Evolutionary conservation across 2,888 invertebrate genomes (phyloP), one percentile per base, ranked within the genome.

Genomic region (Napeogenes inachia): DNA sequence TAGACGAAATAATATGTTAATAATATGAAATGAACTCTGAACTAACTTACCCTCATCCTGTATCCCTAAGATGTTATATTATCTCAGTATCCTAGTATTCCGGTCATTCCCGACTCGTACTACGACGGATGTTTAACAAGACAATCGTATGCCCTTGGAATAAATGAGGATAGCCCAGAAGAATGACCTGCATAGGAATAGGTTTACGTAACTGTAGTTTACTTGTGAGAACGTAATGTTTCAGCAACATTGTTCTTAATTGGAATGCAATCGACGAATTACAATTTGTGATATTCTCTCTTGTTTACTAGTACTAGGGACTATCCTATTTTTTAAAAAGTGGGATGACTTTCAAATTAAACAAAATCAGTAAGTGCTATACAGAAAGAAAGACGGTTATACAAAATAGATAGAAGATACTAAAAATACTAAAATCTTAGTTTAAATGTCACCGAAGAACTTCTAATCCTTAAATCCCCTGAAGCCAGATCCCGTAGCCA

Each of bases 81-180:
- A 64, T 69, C 66, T 66, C 61, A 65, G 54, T 68, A 64, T 59
- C 61, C 63, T 64, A 62, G 63, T 66, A 69, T 69, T 68, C 69
- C 30, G 56, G 66, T 68, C 65, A 60, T 56, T 54, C 55, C 60
- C 62, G 54, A 38, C 65, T 65, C 66, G 66, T 69, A 69, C 66
- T 70, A 67, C 62, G 62, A 66, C 71, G 70, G 71, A 71, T 70
- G 70, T 70, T 67, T 63, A 59, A 71, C 70, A 69, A 69, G 65
- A 61, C 61, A 57, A 65, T 63, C 55, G 68, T 71, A 71, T 70
- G 71, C 70, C 66, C 65, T 67, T 65, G 66, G 71, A 71, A 71
- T 71, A 70, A 61, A 71, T 70, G 62, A 65, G 67, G 67, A 61
- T 61, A 64, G 63, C 60, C 62, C 62, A 63, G 63, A 56, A 59